These are phyloP conservation scores for Halesus radiatus DNA, from an alignment of 1,140 invertebrate species.

Conservation along the genomic window DNA sequence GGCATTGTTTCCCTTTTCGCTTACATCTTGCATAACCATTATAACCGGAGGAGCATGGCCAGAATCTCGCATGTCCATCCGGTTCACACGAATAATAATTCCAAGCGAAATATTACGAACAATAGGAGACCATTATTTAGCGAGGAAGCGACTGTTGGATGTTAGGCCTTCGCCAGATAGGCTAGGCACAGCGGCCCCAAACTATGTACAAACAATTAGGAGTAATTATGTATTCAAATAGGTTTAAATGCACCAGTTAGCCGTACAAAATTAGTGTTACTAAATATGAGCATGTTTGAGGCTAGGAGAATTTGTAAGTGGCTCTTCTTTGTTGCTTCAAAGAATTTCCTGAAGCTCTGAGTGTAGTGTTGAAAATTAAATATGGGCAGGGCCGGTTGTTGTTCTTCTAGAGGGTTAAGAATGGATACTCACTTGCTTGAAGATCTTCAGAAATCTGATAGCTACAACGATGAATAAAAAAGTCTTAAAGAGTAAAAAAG, in stretches of 20 bases:
- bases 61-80: conserved; percentile 3
- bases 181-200: no score
- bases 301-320: not conserved
- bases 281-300: not conserved
- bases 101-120: conserved; percentile 3
- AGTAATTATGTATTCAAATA: not conserved
- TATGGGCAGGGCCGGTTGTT: no score
- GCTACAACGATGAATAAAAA: no score
- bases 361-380: no score
- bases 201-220: not conserved
- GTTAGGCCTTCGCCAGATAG: not conserved
- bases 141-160: not conserved
- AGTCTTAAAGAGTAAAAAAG: no score
- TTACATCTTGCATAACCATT: not conserved
- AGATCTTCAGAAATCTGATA: no score
- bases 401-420: no score
- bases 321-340: not conserved
- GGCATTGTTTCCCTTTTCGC: not conserved
- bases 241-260: not conserved
- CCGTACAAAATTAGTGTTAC: not conserved
- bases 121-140: conserved; percentile 7
- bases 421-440: no score
- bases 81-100: conserved; percentile 19
- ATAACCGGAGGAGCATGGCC: not conserved
- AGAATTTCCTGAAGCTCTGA: no score